phyloP scores from a whole-genome alignment of 1,140 invertebrate genomes.

The Drosophila navojoa region DNA sequence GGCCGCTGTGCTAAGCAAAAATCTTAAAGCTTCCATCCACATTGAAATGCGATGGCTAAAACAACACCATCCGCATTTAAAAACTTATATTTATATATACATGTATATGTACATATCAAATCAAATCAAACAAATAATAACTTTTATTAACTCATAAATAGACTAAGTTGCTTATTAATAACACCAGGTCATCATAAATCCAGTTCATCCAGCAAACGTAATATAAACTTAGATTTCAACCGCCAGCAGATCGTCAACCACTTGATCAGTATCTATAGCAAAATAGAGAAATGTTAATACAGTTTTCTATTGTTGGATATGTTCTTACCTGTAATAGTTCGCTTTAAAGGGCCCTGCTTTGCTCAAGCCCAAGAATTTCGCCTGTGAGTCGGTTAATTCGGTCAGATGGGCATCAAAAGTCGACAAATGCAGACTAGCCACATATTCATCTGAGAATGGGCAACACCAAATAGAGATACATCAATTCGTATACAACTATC shows the following conservation, averaged over 20 bases:
- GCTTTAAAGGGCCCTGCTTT: slow-evolving; percentile 99
- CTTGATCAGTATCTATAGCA: not conserved
- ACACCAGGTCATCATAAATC: slow-evolving; percentile 5
- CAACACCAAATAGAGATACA: not conserved
- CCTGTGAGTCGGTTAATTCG: slow-evolving; percentile 97
- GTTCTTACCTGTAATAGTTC: slow-evolving; percentile 95
- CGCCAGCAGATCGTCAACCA: not conserved
- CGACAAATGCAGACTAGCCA: slow-evolving; percentile 91
- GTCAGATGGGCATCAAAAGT: slow-evolving; percentile 98
- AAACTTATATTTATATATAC: too few relatives aligned
- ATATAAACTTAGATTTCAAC: not conserved
- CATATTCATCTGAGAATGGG: slow-evolving; percentile 63
- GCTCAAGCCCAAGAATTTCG: slow-evolving; percentile 98
- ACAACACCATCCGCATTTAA: too few relatives aligned
- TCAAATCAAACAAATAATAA: not conserved
- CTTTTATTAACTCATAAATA: not conserved
- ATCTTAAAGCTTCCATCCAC: too few relatives aligned
- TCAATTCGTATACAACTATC: not conserved
- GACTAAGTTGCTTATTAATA: not conserved
- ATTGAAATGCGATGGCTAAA: too few relatives aligned
- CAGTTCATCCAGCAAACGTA: slow-evolving; percentile 3
- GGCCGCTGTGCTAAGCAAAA: too few relatives aligned
- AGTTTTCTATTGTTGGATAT: not conserved
- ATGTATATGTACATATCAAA: too few relatives aligned
- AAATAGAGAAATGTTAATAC: not conserved